Conservation (phyloP, 2,797 vertebrate species). For the Rhinoraja longicauda region DNA sequence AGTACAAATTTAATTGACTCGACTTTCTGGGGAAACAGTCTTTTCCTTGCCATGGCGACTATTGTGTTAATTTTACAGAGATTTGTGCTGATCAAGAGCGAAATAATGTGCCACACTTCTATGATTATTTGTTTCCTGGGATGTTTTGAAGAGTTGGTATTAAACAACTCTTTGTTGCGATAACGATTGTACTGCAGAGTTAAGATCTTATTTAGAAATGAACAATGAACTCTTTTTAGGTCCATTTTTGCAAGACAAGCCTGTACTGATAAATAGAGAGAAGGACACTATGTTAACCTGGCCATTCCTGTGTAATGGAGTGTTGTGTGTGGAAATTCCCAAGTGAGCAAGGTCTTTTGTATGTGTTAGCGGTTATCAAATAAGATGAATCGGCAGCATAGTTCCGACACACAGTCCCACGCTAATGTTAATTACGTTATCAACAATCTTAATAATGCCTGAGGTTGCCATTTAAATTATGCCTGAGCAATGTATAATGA, state of each 20-base stretch:
- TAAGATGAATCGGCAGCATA: not conserved
- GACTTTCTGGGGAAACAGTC: not conserved
- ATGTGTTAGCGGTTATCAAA: not conserved
- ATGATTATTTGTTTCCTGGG: not conserved
- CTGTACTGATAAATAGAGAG: not conserved
- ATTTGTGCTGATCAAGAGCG: not conserved
- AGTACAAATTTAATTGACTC: not conserved
- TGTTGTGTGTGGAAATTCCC: not conserved
- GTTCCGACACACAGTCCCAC: not conserved
- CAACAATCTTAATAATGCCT: conserved; percentile 27
- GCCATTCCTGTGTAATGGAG: not conserved
- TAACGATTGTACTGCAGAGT: not conserved
- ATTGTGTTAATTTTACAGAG: not conserved
- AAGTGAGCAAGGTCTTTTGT: not conserved
- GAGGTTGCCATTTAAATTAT: not conserved
- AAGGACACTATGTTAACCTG: not conserved
- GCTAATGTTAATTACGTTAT: conserved; percentile 9
- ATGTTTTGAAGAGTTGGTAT: not conserved
- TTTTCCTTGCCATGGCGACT: not conserved
- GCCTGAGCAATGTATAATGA: not conserved
- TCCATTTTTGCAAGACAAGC: not conserved
- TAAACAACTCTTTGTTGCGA: not conserved
- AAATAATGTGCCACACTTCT: not conserved
- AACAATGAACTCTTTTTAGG: conserved; percentile 12
- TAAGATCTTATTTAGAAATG: conserved; percentile 4